Base-by-base conservation (phyloP, 2,113 vertebrate genomes). In the Etia nguti region DNA sequence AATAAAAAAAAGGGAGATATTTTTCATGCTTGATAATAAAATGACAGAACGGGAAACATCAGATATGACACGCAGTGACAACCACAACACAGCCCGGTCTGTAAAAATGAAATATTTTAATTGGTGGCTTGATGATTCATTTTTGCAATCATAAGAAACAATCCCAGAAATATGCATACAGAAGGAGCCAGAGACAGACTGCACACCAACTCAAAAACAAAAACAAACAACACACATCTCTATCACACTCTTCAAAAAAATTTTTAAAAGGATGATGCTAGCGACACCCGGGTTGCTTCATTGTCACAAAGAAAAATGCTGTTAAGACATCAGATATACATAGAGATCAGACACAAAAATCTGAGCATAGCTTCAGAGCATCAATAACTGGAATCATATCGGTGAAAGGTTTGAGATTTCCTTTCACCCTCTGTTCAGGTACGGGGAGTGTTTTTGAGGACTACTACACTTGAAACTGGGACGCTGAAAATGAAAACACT, bases 51-150 rank as follows among this genome's bases (percentile, higher is more conserved):
- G 24, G 55, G 70, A 59, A 68, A 65, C 52, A 59, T 62, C 36
- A 85, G 0, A 54, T 79, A 70, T 57, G 62, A 89, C 20, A 83
- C 12, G 55, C 77, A 92, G 55, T 65, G 65, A 94, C 81, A 84
- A 91, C 65, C 88, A 93, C 81, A 81, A 94, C 85, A 90, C 80
- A 88, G 77, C 41, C 89, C 86, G 80, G 84, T 93, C 83, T 95
- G 91, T 92, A 95, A 96, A 96, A 96, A 96, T 92, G 92, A 95
- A 91, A 94, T 95, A 90, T 95, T 96, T 96, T 96, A 96, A 96
- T 96, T 87, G 94, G 94, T 94, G 93, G 93, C 85, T 95, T 92
- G 91, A 96, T 95, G 94, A 94, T 94, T 95, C 91, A 91, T 94
- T 93, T 93, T 94, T 94, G 96, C 92, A 94, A 93, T 94, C 90